Conservation (phyloP, 2,888 invertebrate genomes). For the Heliconius charithonia region DNA sequence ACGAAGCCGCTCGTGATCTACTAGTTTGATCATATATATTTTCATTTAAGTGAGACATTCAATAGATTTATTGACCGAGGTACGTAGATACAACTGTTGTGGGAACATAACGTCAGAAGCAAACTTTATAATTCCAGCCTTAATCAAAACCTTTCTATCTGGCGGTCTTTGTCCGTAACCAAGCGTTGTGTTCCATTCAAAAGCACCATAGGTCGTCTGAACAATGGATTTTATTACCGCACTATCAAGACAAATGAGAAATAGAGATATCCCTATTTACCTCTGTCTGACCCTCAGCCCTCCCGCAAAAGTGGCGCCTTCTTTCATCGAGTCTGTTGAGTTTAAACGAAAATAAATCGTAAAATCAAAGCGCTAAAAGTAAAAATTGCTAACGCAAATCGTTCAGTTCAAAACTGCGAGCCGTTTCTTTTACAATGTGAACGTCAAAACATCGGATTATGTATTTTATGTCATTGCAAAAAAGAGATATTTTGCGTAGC, state of each 20-base stretch:
- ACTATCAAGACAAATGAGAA: conserved; percentile 81
- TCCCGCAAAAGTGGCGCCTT: conserved; percentile 74
- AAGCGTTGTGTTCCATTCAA: conserved; percentile 52
- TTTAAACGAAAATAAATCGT: conserved; percentile 60
- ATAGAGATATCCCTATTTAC: conserved; percentile 78
- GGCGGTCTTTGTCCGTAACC: conserved; percentile 51
- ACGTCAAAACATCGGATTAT: conserved; percentile 52
- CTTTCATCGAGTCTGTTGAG: conserved; percentile 63
- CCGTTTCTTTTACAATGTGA: conserved; percentile 76
- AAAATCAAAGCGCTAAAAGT: conserved; percentile 57
- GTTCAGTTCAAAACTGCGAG: conserved; percentile 70
- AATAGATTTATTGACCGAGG: conserved; percentile 5
- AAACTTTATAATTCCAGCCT: conserved; percentile 45
- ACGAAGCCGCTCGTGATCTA: too few species aligned
- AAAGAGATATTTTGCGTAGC: conserved; percentile 57
- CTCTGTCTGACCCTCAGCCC: conserved; percentile 66
- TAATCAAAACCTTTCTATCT: conserved; percentile 51
- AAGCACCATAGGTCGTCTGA: conserved; percentile 50
- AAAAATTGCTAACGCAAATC: conserved; percentile 67
- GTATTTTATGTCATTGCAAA: conserved; percentile 41
- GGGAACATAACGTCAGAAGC: conserved; percentile 26
- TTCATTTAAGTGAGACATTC: background rate
- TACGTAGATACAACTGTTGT: conserved; percentile 7
- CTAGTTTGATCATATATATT: too few species aligned
- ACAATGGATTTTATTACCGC: conserved; percentile 75